Evolutionary conservation across 2,888 invertebrate species (phyloP), one percentile per base, ranked within the genome.

Genomic region (Drosophila greeni): DNA sequence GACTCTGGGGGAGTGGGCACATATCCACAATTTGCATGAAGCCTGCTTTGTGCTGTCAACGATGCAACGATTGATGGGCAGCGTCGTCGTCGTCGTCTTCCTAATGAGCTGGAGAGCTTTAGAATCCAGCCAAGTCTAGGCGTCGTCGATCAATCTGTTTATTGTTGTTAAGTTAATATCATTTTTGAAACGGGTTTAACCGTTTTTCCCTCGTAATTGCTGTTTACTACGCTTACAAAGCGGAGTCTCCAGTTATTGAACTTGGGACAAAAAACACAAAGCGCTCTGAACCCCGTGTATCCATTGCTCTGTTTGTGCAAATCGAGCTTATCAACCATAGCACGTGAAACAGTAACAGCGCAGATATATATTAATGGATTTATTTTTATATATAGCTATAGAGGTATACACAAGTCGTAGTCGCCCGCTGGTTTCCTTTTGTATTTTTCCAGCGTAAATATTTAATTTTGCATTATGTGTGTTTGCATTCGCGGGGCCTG

Each of bases 371-470:
- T 61, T 61, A 62, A 51, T 62, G 61, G 61, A 61, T 62, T 52
- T 52, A 62, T 52, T 60, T 61, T 37, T 24, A 51, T 62, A 60
- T 31, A n/a, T 20, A 20, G 3, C 51, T 31, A n/a, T 20, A 20
- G 3, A 20, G 2, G 3, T 3, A n/a, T 12, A 9, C 51, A 14
- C 23, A n/a, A 40, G 31, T 61, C 62, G 61, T 61, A 61, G 61
- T 34, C 60, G 34, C 58, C 33, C 60, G 24, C 26, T 26, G 47
- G 33, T 29, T 58, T 52, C 36, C 14, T 61, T 36, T 60, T 49
- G 70, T 62, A 72, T 77, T 75, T 73, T 61, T 52, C 29, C 54
- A 62, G 66, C 67, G 62, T 59, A 67, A 78, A 78, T 81, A 78
- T 78, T 78, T 76, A 54, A 78, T 65, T 65, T 72, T 56, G 49